Base-by-base conservation (phyloP, 2,888 invertebrate species). In the Drosophila subsilvestris region DNA sequence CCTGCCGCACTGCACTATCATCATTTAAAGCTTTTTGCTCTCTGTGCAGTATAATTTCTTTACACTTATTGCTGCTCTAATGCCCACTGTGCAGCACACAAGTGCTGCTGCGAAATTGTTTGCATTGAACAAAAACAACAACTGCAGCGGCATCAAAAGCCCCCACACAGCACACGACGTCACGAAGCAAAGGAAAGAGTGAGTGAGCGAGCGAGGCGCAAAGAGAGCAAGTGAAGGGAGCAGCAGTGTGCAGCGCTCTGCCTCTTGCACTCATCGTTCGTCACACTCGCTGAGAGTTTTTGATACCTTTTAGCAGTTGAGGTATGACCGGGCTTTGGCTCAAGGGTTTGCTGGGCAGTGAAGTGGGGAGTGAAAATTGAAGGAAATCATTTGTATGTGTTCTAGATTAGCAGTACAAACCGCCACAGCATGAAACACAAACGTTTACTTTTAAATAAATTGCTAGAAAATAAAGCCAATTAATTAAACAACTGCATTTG, bases 121-220 rank as follows among this genome's bases (percentile, higher is more conserved):
- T 66, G 65, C 65, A 65, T 66, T 66, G 65, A 43, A 48, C 65
- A 60, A 60, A 66, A 48, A 71, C 75, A 65, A 68, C 74, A 73
- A 62, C 75, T 62, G 73, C 58, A 66, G 76, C 63, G 67, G 76
- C 79, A 51, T 60, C 53, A 50, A 68, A 60, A 74, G 57, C 72
- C 68, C 68, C 74, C 62, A 74, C 61, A 59, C 74, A 74, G 59
- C 63, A 69, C 74, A 74, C 68, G 73, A 73, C 73, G 66, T 65
- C 65, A 66, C 65, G 65, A 66, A 37, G 37, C 65, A 55, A 63
- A 69, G 63, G 63, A 55, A 37, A n/a, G 65, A 49, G 5, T 12
- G 20, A 53, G 43, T 18, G 18, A 48, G 32, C 12, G 9, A 45
- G n/a, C 57, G 29, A 69, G 51, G 62, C 45, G 70, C 66, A 49